Evolutionary conservation across 2,888 invertebrate species (phyloP).

Genomic region (Euclidia mi): DNA sequence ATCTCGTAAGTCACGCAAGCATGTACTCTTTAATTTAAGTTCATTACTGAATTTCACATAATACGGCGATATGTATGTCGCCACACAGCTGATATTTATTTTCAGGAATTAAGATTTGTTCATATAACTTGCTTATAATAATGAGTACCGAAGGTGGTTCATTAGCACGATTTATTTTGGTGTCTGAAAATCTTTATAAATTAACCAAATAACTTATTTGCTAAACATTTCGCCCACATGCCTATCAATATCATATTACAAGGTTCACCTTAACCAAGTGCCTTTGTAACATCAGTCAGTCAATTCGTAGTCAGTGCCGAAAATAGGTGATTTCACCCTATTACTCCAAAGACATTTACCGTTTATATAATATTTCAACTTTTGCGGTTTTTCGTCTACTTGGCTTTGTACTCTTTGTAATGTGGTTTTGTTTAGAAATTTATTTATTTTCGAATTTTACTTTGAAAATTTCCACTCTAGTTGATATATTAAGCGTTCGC

Average conservation of each 20-base stretch:
- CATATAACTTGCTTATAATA: too few species aligned
- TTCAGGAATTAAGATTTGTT: too few species aligned
- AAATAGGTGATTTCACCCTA: slow-evolving; percentile 14
- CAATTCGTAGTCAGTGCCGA: slow-evolving; percentile 6
- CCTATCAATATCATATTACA: neutral
- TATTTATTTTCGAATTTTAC: slow-evolving; percentile 37
- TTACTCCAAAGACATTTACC: slow-evolving; percentile 22
- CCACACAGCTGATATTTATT: too few species aligned
- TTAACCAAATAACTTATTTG: too few species aligned
- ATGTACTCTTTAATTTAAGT: too few species aligned
- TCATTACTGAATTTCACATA: too few species aligned
- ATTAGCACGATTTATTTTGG: too few species aligned
- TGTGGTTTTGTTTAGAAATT: slow-evolving; percentile 34
- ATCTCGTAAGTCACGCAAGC: too few species aligned
- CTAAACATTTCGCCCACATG: neutral
- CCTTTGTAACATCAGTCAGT: slow-evolving; percentile 7
- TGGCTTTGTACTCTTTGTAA: slow-evolving; percentile 28
- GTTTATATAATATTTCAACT: slow-evolving; percentile 26
- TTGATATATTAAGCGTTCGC: too few species aligned
- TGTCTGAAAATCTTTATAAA: too few species aligned
- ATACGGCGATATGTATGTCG: too few species aligned
- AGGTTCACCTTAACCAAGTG: neutral
- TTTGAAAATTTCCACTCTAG: slow-evolving; percentile 15
- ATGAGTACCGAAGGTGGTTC: too few species aligned
- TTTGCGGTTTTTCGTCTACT: slow-evolving; percentile 33